Conservation (phyloP, 92 coral and sea anemone species). For the Anthopleura xanthogrammica region DNA sequence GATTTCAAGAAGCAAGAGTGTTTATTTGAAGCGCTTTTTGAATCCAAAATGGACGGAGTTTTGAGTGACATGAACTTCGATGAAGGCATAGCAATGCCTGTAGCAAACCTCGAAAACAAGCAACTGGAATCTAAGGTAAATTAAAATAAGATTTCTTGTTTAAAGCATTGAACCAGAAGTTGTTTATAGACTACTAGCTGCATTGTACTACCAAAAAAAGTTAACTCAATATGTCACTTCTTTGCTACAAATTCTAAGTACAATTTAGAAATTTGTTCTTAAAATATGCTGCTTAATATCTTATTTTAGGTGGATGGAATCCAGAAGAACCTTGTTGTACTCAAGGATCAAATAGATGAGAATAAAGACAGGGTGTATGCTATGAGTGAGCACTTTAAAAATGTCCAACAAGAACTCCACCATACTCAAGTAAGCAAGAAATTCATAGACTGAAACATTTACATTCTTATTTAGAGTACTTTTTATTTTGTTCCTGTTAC, state of each 20-base stretch:
- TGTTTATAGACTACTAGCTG: not conserved
- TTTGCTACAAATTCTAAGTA: too few species aligned
- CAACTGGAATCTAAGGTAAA: conserved; percentile 84
- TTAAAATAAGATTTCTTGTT: not conserved
- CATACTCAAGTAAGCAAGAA: conserved; percentile 80
- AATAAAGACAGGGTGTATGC: conserved; percentile 94
- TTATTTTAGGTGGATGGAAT: conserved; percentile 67
- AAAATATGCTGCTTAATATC: not conserved
- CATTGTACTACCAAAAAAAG: not conserved
- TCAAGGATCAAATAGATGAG: conserved; percentile 90
- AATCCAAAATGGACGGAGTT: conserved; percentile 79
- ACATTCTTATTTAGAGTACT: not conserved
- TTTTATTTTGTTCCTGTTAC: too few species aligned
- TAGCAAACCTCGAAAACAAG: conserved; percentile 88
- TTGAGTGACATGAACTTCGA: conserved; percentile 88
- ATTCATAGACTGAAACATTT: not conserved
- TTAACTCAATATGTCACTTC: too few species aligned
- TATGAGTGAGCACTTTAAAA: conserved; percentile 96
- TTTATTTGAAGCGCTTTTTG: not conserved
- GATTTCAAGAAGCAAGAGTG: not conserved
- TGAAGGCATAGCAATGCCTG: conserved; percentile 99
- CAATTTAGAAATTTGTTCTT: not conserved
- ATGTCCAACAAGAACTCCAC: conserved; percentile 96
- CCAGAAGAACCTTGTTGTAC: conserved; percentile 62
- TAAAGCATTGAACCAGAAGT: not conserved